Evolutionary conservation across 35 echinoderm and acorn worm genomes (phyloP).

Genomic region (Eucidaris tribuloides): DNA sequence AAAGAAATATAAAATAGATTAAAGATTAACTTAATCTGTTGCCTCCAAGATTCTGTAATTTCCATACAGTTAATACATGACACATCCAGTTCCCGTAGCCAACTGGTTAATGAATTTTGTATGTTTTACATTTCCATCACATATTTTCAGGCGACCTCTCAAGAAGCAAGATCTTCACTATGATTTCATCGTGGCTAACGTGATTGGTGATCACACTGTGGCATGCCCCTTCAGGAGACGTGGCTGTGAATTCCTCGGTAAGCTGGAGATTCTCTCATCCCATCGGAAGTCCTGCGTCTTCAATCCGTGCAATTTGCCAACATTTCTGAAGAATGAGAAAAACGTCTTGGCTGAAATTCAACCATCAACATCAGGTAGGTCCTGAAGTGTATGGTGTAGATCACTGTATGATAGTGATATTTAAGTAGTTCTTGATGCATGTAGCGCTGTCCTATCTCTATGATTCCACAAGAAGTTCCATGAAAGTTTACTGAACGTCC

Average conservation of each 20-base stretch:
- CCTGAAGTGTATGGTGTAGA: neutral
- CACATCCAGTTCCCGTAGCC: too few species aligned
- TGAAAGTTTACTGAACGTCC: too few species aligned
- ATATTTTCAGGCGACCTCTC: constrained; percentile 44
- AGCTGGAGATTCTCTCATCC: constrained; percentile 46
- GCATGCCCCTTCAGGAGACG: constrained; percentile 63
- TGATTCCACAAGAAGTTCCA: neutral
- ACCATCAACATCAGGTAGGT: neutral
- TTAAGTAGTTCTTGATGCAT: neutral
- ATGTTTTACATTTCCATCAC: too few species aligned
- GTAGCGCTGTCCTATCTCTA: neutral
- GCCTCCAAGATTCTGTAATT: too few species aligned
- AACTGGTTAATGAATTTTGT: too few species aligned
- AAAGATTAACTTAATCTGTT: too few species aligned
- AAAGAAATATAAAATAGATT: too few species aligned
- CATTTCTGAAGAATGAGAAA: constrained; percentile 42
- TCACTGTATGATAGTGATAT: neutral
- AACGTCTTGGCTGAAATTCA: neutral
- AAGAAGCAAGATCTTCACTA: constrained; percentile 53
- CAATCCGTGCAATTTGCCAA: constrained; percentile 68
- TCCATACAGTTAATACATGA: too few species aligned
- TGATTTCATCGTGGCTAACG: constrained; percentile 86
- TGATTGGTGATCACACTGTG: constrained; percentile 91
- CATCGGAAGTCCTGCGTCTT: constrained; percentile 77
- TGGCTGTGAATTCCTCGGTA: constrained; percentile 68